A percentile compares a stretch with the other conserved stretches of the same genome.
Evolutionary conservation across 2,888 invertebrate genomes (phyloP).

Genomic region (Cryptocheilus praepositus): DNA sequence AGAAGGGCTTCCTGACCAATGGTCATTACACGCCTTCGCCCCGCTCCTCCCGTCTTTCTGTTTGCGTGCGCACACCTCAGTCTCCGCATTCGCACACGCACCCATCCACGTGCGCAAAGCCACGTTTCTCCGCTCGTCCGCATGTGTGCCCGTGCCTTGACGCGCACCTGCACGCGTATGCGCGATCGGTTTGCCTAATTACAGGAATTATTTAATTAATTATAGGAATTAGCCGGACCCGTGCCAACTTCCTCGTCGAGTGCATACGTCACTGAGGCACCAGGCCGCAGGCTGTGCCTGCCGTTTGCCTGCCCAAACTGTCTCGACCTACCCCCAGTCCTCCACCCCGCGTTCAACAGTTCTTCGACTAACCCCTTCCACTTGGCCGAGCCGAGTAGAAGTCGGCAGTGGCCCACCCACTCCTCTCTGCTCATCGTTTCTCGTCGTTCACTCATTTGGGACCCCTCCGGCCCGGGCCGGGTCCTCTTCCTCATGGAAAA

Average conservation of each 20-base stretch:
- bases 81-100: neutral
- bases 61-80: neutral
- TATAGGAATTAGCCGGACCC: conserved; percentile 52
- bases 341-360: conserved; percentile 15
- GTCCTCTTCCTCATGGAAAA: conserved; percentile 48
- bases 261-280: conserved; percentile 39
- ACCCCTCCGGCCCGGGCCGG: conserved; percentile 23
- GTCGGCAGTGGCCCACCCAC: neutral
- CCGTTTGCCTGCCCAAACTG: too few relatives aligned
- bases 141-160: too few relatives aligned
- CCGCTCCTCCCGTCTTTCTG: neutral
- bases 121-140: too few relatives aligned
- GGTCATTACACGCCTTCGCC: conserved; percentile 40
- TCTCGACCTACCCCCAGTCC: conserved; percentile 2
- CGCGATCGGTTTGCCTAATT: conserved; percentile 43
- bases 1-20: conserved; percentile 37
- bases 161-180: neutral
- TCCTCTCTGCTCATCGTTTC: conserved; percentile 17
- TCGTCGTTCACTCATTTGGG: conserved; percentile 13
- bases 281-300: neutral
- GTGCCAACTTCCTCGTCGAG: conserved; percentile 38
- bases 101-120: too few relatives aligned
- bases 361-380: conserved; percentile 4
- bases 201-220: conserved; percentile 60
- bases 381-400: too few relatives aligned